phyloP scores from a whole-genome alignment of 1,140 invertebrate genomes.

The Pomacea maculata region DNA sequence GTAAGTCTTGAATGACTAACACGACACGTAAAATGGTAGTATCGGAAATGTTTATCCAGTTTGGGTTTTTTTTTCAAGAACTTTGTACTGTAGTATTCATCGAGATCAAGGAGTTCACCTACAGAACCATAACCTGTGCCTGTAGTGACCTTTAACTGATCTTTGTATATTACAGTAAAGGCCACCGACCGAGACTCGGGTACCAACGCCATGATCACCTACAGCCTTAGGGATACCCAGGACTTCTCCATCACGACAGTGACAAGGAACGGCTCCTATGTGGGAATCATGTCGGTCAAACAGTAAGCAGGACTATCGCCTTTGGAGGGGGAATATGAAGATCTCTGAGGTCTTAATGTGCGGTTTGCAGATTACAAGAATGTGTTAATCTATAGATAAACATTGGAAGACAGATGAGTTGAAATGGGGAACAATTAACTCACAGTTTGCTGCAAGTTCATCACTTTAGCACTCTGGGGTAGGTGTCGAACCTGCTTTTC shows the following conservation, averaged over 20 bases:
- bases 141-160: background rate
- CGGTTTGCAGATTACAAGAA: background rate
- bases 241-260: slow-evolving; percentile 38
- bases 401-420: too few species aligned
- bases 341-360: slow-evolving; percentile 3
- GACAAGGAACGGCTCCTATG: slow-evolving; percentile 31
- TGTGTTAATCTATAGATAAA: too few species aligned
- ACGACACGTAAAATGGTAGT: background rate
- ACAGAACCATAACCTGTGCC: background rate
- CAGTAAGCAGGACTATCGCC: slow-evolving; percentile 37
- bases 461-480: too few species aligned
- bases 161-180: slow-evolving; percentile 37
- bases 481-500: too few species aligned
- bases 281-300: slow-evolving; percentile 47
- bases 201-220: slow-evolving; percentile 46
- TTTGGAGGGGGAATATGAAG: background rate
- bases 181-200: slow-evolving; percentile 52
- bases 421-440: too few species aligned
- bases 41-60: background rate
- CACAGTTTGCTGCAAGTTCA: too few species aligned
- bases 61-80: too few species aligned
- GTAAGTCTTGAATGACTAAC: background rate
- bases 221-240: slow-evolving; percentile 37
- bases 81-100: too few species aligned
- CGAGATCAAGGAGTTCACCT: background rate